Evolutionary conservation across 92 coral and sea anemone genomes (phyloP), one percentile per base, ranked within the genome.

Genomic region (Hydrozoanthus gracilis): DNA sequence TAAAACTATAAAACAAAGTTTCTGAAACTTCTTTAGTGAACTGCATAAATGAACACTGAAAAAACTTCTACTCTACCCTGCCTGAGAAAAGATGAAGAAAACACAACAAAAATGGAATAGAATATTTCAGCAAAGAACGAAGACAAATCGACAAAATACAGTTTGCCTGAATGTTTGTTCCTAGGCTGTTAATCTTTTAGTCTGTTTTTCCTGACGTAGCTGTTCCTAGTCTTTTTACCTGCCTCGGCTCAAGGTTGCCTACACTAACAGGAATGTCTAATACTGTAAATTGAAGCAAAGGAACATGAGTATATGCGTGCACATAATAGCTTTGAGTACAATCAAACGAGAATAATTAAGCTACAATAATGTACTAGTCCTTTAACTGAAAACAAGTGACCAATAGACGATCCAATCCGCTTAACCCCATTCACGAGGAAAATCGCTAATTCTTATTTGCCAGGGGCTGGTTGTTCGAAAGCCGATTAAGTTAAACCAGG

Each of bases 221-320:
- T 27, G 85, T 73, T 80, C 64, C 85, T 51, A 11, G 85, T 80
- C 85, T 48, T 10, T 47, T 44, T 48, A 79, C 16, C 85, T 80
- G 85, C 85, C 85, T 80, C 85, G 85, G 85, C 85, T 80, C 85
- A 64, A 46, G 47, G 18, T 10, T 51, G 10, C 48, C 73, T 80
- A 80, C 48, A 27, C 85, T 65, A 79, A 64, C 71, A 68, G 39
- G 18, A 11, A 2, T 46, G 46, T 3, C 85, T 80, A 64, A 35
- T 61, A 64, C 58, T 64, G 73, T 49, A 80, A 20, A 8, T 15
- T 64, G 61, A 74, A 49, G 46, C 14, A 17, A 3, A 47, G 51
- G 17, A 18, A 9, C 46, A 15, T 47, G 9, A 18, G 56, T 49
- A 54, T 39, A 47, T 76, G 46, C 54, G 65, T 76, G 46, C 54